phyloP scores from a whole-genome alignment of 1,140 invertebrate genomes.

The Drosophila parvula region DNA sequence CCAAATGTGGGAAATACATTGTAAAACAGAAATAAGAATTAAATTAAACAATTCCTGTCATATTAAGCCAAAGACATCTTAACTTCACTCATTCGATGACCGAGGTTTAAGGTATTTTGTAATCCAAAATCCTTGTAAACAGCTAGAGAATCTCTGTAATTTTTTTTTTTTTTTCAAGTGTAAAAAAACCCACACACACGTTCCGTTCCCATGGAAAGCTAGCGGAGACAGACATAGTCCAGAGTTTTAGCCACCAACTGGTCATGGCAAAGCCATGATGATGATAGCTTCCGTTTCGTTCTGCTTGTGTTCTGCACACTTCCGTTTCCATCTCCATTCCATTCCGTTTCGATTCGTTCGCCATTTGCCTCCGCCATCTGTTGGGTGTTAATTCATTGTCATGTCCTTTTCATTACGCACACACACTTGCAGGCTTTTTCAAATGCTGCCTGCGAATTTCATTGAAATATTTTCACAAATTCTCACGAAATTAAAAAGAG shows the following conservation, averaged over 20 bases:
- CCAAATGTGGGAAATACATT: not conserved
- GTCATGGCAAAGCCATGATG: conserved; percentile 42
- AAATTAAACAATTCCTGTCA: not conserved
- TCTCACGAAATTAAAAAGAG: conserved; percentile 13
- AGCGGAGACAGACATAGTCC: conserved; percentile 30
- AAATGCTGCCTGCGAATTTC: conserved; percentile 7
- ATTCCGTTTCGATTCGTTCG: conserved; percentile 13
- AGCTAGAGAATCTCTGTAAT: too few species aligned
- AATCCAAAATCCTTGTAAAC: not conserved
- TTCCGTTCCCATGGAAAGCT: not conserved
- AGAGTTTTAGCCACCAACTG: conserved; percentile 43
- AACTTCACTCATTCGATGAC: too few species aligned
- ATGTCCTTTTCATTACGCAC: conserved; percentile 68
- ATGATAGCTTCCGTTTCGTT: conserved; percentile 55
- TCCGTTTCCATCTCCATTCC: conserved; percentile 34
- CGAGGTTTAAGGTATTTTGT: not conserved
- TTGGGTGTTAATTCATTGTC: conserved; percentile 74
- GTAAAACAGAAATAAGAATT: not conserved
- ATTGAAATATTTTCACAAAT: conserved; percentile 37
- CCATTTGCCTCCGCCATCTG: conserved; percentile 45
- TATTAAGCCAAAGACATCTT: not conserved
- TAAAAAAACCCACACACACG: not conserved
- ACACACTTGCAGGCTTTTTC: conserved; percentile 17
- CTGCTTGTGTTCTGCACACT: conserved; percentile 29
- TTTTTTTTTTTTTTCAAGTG: not conserved